Evolutionary conservation across 2,113 vertebrate genomes (phyloP).

Genomic region (Taurulus bubalis): DNA sequence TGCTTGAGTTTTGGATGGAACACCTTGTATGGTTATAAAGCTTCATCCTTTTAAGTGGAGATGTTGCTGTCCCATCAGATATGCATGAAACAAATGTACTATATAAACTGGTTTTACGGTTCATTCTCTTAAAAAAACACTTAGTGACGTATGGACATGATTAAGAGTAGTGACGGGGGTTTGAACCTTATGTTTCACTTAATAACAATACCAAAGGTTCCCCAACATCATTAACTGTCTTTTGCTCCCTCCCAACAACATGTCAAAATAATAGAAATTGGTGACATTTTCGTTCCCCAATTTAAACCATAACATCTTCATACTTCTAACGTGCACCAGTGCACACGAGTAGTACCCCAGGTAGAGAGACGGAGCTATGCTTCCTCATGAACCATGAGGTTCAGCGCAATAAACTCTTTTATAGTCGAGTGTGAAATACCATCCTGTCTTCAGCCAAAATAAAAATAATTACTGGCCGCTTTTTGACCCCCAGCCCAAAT

Average conservation of each 20-base stretch:
- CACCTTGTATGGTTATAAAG: not conserved
- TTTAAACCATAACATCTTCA: not conserved
- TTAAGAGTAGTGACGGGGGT: not conserved
- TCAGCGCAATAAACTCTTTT: not conserved
- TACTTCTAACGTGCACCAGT: not conserved
- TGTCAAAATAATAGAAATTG: not conserved
- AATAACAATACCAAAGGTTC: not conserved
- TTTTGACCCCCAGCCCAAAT: not conserved
- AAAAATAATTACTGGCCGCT: not conserved
- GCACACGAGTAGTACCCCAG: not conserved
- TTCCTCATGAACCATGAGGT: too few species aligned
- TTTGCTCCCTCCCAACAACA: not conserved
- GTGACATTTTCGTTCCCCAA: not conserved
- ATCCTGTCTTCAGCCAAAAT: not conserved
- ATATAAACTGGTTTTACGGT: not conserved
- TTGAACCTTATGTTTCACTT: not conserved
- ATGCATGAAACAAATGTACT: not conserved
- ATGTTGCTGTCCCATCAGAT: not conserved
- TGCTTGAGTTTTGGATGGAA: not conserved
- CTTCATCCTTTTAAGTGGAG: not conserved
- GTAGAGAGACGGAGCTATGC: not conserved
- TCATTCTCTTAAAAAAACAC: not conserved
- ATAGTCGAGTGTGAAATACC: too few species aligned
- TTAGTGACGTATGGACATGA: not conserved
- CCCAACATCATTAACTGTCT: not conserved